These are phyloP conservation scores for Polydrusus tereticollis DNA, from an alignment of 2,888 invertebrate species.

Conservation along the genomic window DNA sequence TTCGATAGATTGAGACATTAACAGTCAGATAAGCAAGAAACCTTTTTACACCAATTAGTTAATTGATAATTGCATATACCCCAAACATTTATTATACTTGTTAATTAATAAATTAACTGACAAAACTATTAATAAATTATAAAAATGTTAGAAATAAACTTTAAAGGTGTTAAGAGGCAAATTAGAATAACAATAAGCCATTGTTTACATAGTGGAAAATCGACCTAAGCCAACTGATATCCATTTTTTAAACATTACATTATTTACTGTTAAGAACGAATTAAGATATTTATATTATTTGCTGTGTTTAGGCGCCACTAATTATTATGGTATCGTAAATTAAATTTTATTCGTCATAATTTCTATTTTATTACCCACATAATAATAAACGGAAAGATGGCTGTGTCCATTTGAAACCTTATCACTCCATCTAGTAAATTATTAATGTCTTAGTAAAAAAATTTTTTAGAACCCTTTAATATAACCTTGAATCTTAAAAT, in stretches of 20 bases:
- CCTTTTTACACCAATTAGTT: too few species aligned
- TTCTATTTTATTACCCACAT: neutral
- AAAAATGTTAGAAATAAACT: neutral
- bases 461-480: neutral
- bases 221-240: neutral
- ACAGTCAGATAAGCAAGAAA: too few species aligned
- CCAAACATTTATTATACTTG: too few species aligned
- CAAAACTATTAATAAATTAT: too few species aligned
- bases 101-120: too few species aligned
- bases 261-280: too few species aligned
- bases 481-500: neutral
- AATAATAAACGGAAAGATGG: conserved; percentile 24
- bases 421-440: conserved; percentile 36
- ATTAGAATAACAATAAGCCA: conserved; percentile 22
- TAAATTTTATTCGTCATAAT: neutral
- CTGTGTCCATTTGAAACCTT: conserved; percentile 35
- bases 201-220: conserved; percentile 13
- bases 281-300: neutral
- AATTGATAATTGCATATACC: too few species aligned
- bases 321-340: too few species aligned
- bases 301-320: neutral
- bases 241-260: neutral
- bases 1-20: too few species aligned
- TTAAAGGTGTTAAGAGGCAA: conserved; percentile 9
- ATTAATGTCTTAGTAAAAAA: neutral